A percentile compares a stretch with the other conserved stretches of the same genome.
phyloP scores from a whole-genome alignment of 2,888 invertebrate species.

The Lepas anatifera region DNA sequence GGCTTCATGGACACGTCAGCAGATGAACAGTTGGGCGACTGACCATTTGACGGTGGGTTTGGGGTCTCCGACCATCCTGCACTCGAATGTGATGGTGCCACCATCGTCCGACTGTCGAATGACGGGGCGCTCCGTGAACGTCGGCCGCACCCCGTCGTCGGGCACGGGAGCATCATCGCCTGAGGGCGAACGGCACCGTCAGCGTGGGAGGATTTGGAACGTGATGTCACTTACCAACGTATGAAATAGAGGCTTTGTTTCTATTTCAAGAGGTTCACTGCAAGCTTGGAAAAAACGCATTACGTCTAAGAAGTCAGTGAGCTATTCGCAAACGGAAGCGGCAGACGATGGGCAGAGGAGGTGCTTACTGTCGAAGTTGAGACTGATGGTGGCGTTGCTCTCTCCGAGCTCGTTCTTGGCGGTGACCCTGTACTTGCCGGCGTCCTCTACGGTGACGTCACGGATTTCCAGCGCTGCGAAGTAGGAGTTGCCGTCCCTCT shows the following conservation, averaged over 20 bases:
- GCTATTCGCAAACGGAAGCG: too few relatives aligned
- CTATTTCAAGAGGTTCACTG: too few relatives aligned
- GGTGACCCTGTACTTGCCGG: conserved; percentile 92
- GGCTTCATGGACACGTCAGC: too few relatives aligned
- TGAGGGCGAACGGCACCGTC: conserved; percentile 31
- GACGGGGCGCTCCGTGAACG: conserved; percentile 94
- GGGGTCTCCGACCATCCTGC: conserved; percentile 93
- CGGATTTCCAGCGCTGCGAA: conserved; percentile 84
- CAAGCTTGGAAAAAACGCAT: too few relatives aligned
- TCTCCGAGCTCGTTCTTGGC: conserved; percentile 97
- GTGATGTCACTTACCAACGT: too few relatives aligned
- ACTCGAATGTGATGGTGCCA: conserved; percentile 89
- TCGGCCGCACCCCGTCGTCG: conserved; percentile 87
- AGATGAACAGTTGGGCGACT: too few relatives aligned
- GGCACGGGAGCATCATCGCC: conserved; percentile 93
- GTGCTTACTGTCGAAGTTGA: conserved; percentile 98
- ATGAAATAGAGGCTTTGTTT: too few relatives aligned
- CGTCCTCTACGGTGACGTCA: conserved; percentile 92
- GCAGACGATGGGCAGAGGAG: too few relatives aligned
- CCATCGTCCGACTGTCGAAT: conserved; percentile 95
- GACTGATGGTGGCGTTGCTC: conserved; percentile 90
- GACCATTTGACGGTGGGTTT: conserved; percentile 89
- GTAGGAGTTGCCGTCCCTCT: conserved; percentile 86
- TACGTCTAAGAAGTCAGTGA: too few relatives aligned
- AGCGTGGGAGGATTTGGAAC: too few relatives aligned